Percentiles rank a stretch among this genome's conserved stretches.
Evolutionary conservation across 2,113 vertebrate species (phyloP).

Genomic region (Aplodontia rufa): DNA sequence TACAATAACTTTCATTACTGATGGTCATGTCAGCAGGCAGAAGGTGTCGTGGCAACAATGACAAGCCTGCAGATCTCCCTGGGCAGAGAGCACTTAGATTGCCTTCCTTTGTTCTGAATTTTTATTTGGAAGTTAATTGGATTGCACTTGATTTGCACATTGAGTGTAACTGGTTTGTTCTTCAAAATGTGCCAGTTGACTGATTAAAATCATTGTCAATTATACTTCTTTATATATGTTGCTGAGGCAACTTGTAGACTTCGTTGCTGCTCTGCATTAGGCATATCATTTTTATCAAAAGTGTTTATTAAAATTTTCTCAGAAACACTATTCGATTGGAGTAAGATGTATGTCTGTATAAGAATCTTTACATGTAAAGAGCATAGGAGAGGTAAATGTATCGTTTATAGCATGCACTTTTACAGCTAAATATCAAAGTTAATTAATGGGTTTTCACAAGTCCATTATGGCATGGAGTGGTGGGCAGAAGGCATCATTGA

Average conservation of each 20-base stretch:
- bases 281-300: background rate
- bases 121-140: background rate
- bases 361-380: background rate
- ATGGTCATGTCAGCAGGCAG: background rate
- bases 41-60: background rate
- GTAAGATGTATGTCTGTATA: slow-evolving; percentile 18
- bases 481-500: background rate
- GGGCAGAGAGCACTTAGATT: background rate
- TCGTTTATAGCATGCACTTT: background rate
- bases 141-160: background rate
- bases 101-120: background rate
- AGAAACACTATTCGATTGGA: background rate
- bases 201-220: background rate
- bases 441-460: background rate
- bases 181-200: background rate
- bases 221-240: background rate
- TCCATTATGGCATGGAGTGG: background rate
- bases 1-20: background rate
- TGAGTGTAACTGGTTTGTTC: background rate
- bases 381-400: background rate
- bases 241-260: background rate
- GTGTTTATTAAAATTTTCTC: background rate
- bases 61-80: background rate
- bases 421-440: background rate
- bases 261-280: background rate